A percentile compares a stretch with the other conserved stretches of the same genome.
These are phyloP conservation scores for Ormyrus thymus DNA, from an alignment of 2,888 invertebrate species.

Conservation along the genomic window DNA sequence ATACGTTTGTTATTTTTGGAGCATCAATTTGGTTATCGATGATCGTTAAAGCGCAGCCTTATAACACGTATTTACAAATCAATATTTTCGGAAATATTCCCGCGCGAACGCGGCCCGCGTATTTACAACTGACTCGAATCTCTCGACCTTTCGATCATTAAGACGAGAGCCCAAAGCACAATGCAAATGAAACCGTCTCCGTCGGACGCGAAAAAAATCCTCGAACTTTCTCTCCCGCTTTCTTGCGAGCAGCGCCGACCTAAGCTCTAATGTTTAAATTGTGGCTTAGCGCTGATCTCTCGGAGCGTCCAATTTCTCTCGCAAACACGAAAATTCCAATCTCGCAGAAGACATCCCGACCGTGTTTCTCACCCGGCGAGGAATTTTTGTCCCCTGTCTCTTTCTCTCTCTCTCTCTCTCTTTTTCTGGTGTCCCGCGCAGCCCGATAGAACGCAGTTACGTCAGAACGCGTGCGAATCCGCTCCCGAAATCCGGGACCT, in stretches of 20 bases:
- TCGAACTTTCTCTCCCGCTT: constrained; percentile 1
- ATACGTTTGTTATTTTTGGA: too few species aligned
- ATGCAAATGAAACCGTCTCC: constrained; percentile 31
- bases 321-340: constrained; percentile 51
- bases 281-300: constrained; percentile 1
- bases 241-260: neutral
- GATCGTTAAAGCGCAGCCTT: too few species aligned
- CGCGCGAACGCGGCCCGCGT: too few species aligned
- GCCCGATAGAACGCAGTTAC: constrained; percentile 11
- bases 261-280: neutral
- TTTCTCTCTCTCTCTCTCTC: constrained; percentile 5
- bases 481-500: constrained; percentile 32
- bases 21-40: too few species aligned
- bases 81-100: too few species aligned
- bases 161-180: neutral
- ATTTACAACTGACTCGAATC: too few species aligned
- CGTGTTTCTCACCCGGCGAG: constrained; percentile 44
- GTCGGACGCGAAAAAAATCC: neutral
- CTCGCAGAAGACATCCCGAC: constrained; percentile 29
- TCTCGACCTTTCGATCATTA: neutral
- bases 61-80: too few species aligned
- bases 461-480: constrained; percentile 50
- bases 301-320: constrained; percentile 31
- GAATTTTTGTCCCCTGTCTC: constrained; percentile 34
- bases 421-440: neutral